These are phyloP conservation scores for Colossoma macropomum DNA, from an alignment of 2,113 vertebrate species.

Conservation along the genomic window DNA sequence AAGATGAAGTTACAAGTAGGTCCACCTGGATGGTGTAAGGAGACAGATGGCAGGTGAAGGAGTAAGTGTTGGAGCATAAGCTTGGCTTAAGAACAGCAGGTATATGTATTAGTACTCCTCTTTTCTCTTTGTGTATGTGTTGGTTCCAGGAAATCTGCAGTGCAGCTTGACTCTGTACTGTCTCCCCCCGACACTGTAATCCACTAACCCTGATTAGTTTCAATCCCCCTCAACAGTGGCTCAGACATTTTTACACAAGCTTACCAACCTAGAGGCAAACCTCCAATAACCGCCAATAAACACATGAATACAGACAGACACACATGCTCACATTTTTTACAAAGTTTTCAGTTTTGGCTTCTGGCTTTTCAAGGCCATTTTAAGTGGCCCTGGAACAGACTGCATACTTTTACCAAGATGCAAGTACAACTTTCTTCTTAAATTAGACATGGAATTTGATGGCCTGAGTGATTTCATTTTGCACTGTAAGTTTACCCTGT, in stretches of 20 bases:
- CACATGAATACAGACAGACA: neutral
- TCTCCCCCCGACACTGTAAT: conserved; percentile 57
- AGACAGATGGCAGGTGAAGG: conserved; percentile 55
- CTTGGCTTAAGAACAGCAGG: conserved; percentile 38
- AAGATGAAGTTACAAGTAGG: conserved; percentile 41
- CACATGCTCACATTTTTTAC: neutral
- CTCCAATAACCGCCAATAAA: conserved; percentile 12
- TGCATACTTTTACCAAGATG: conserved; percentile 32
- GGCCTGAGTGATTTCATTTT: neutral
- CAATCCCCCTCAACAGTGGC: conserved; percentile 46
- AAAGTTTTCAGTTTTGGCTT: conserved; percentile 13
- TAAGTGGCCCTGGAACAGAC: conserved; percentile 9
- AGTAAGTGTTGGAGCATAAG: neutral
- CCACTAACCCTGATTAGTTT: conserved; percentile 61
- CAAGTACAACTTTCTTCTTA: neutral
- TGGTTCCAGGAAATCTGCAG: conserved; percentile 15
- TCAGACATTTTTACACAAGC: conserved; percentile 26
- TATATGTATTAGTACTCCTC: conserved; percentile 14
- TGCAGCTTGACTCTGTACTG: conserved; percentile 43
- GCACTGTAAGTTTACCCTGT: neutral
- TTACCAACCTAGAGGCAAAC: conserved; percentile 26
- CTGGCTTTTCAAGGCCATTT: neutral
- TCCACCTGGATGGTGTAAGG: conserved; percentile 37
- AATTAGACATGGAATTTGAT: conserved; percentile 27
- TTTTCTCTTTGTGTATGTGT: conserved; percentile 20